Percentiles rank a stretch among this genome's conserved stretches.
Evolutionary conservation across 2,797 vertebrate genomes (phyloP).

Genomic region (Miichthys miiuy): DNA sequence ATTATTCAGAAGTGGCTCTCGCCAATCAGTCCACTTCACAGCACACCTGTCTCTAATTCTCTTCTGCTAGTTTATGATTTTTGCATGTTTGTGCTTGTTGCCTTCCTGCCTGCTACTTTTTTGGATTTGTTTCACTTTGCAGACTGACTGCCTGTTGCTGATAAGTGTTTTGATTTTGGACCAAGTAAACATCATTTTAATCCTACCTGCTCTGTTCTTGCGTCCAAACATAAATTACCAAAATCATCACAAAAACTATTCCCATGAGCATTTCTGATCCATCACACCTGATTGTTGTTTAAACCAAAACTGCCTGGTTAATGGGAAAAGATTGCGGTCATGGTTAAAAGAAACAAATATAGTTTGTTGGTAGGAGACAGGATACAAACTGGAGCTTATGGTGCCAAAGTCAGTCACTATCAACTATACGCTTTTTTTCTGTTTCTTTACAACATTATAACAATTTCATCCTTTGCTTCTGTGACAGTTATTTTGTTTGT

Average conservation of each 20-base stretch:
- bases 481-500: no score
- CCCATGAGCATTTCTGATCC: not conserved
- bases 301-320: not conserved
- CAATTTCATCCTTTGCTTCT: not conserved
- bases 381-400: not conserved
- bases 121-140: not conserved
- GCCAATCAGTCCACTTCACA: not conserved
- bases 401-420: not conserved
- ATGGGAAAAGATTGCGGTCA: not conserved
- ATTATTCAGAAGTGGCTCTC: not conserved
- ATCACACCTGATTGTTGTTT: conserved; percentile 1
- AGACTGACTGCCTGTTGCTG: conserved; percentile 4
- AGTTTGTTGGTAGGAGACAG: not conserved
- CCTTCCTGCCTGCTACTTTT: not conserved
- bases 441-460: not conserved
- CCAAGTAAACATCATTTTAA: not conserved
- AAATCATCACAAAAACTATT: not conserved
- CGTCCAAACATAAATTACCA: not conserved
- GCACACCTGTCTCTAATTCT: not conserved
- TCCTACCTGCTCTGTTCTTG: not conserved
- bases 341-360: not conserved
- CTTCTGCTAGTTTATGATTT: not conserved
- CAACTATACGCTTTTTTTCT: not conserved
- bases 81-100: not conserved
- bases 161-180: conserved; percentile 7